Base-by-base conservation (phyloP, 2,888 invertebrate genomes). In the Eledona agricola region DNA sequence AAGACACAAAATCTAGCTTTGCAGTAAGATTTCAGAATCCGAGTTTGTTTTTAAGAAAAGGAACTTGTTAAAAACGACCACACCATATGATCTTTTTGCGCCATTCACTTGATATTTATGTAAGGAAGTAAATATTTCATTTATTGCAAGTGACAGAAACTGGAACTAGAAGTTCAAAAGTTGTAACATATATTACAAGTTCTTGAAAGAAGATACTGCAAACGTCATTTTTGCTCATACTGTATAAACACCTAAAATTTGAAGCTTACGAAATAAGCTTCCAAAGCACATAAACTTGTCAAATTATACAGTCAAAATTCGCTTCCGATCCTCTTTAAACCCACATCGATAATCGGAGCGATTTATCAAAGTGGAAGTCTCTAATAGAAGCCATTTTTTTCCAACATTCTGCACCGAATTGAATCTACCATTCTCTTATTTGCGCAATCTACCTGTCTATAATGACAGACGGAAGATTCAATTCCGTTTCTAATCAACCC, bases 201-300 rank as follows among this genome's bases (percentile, higher is more conserved):
- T 38, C 38, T 38, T 47, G 35, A 47, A 28, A 15, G 10, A 45
- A 15, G 16, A 29, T 38, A 49, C 38, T 47, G 47, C 15, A 38
- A 38, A 28, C 29, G 38, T 38, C 34, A 26, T 25, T 23, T 16
- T n/a, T 15, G 17, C 16, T 16, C 25, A 20, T 10, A 23, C 16
- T 47, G 17, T 16, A 40, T 37, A 37, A 42, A 45, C 45, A 45
- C 45, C 45, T 45, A 32, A 32, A 43, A 45, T 45, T 45, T 45
- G 45, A n/a, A n/a, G n/a, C n/a, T n/a, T n/a, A n/a, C n/a, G 6
- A 5, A 19, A 19, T 25, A 25, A 25, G 11, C 25, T 25, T 25
- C 1, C 4, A 4, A 25, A 23, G 11, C 9, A 11, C 11, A 25
- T 9, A 25, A 25, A 22, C 22, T 22, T 38, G n/a, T 22, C 37